These are phyloP conservation scores for Perca fluviatilis DNA, from an alignment of 2,113 vertebrate species.

Conservation along the genomic window DNA sequence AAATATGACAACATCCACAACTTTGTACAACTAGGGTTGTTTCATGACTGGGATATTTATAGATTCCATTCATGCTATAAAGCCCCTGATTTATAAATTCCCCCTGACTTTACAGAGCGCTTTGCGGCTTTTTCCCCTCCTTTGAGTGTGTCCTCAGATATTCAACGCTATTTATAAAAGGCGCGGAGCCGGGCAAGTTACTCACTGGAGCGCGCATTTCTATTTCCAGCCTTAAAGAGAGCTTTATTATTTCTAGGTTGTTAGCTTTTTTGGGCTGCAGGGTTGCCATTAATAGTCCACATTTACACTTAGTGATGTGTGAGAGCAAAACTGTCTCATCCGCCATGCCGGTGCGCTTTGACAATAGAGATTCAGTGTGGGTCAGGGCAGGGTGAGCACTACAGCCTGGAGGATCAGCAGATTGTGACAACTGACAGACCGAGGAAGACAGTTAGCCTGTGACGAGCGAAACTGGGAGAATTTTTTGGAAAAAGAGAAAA, in stretches of 20 bases:
- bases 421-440: constrained; percentile 3
- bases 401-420: constrained; percentile 15
- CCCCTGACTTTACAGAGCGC: constrained; percentile 48
- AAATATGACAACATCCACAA: constrained; percentile 55
- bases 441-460: background rate
- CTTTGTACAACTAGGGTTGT: constrained; percentile 43
- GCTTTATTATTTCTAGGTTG: constrained; percentile 78
- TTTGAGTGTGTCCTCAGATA: constrained; percentile 68
- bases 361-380: constrained; percentile 32
- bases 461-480: constrained; percentile 2
- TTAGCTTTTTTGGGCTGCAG: constrained; percentile 67
- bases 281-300: constrained; percentile 75
- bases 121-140: constrained; percentile 32
- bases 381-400: constrained; percentile 6
- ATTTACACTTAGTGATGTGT: constrained; percentile 50
- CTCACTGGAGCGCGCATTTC: constrained; percentile 68
- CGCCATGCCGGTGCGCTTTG: constrained; percentile 6
- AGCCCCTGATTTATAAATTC: constrained; percentile 69
- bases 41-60: constrained; percentile 68
- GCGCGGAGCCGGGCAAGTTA: constrained; percentile 56
- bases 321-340: constrained; percentile 63
- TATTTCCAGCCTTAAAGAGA: constrained; percentile 77
- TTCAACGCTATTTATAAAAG: constrained; percentile 78
- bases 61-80: constrained; percentile 70
- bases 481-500: background rate